Conservation (phyloP, 2,797 vertebrate species). For the Astyanax mexicanus region DNA sequence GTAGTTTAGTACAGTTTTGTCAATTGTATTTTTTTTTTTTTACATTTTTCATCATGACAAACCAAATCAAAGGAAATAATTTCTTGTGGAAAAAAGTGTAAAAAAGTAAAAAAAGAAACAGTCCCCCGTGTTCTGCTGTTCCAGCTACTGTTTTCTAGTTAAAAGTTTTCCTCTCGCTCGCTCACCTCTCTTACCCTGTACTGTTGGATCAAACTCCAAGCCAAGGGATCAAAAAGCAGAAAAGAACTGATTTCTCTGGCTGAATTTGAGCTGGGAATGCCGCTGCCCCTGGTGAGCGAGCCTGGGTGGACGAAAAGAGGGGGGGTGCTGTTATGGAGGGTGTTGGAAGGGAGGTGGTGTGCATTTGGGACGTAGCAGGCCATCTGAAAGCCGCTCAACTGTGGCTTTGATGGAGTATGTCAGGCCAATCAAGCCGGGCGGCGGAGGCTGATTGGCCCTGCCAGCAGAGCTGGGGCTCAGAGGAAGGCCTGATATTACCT, state of each 20-base stretch:
- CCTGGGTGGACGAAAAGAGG: neutral
- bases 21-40: neutral
- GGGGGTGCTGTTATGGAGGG: neutral
- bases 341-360: neutral
- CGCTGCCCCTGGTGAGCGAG: slow-evolving; percentile 14
- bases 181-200: slow-evolving; percentile 42
- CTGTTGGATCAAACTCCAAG: slow-evolving; percentile 36
- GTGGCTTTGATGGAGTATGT: slow-evolving; percentile 85
- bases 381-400: slow-evolving; percentile 56
- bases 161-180: slow-evolving; percentile 35
- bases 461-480: slow-evolving; percentile 67
- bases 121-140: slow-evolving; percentile 30
- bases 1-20: neutral
- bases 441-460: slow-evolving; percentile 84
- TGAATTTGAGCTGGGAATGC: slow-evolving; percentile 42
- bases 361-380: slow-evolving; percentile 49
- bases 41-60: neutral
- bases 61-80: slow-evolving; percentile 7
- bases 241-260: slow-evolving; percentile 38
- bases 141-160: slow-evolving; percentile 45
- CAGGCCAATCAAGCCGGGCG: slow-evolving; percentile 83
- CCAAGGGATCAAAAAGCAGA: slow-evolving; percentile 26
- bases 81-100: slow-evolving; percentile 2
- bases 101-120: neutral
- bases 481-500: slow-evolving; percentile 83